Conservation (phyloP, 2,797 vertebrate genomes). For the Onychomys arenicola region DNA sequence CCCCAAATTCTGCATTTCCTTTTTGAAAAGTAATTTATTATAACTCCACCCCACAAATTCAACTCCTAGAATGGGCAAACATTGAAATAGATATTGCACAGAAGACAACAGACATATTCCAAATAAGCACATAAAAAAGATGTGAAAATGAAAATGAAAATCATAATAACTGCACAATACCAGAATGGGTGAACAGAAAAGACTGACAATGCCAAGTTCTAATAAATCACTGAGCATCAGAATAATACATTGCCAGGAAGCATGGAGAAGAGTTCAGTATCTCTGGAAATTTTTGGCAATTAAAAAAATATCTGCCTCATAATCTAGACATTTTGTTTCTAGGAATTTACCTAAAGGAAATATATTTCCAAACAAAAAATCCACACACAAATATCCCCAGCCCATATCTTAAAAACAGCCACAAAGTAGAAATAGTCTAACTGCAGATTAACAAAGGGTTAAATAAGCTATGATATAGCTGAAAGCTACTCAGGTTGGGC, state of each 20-base stretch:
- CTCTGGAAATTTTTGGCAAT: not conserved
- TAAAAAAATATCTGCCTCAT: not conserved
- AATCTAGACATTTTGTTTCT: not conserved
- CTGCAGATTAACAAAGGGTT: not conserved
- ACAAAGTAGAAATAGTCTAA: slow-evolving; percentile 11
- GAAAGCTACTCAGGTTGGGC: not conserved
- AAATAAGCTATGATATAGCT: not conserved
- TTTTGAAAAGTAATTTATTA: slow-evolving; percentile 4
- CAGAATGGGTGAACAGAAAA: not conserved
- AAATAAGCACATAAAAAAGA: slow-evolving; percentile 12
- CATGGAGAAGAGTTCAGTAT: not conserved
- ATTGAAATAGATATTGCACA: not conserved
- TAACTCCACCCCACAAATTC: not conserved
- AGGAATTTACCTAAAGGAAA: not conserved
- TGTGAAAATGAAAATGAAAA: slow-evolving; percentile 22
- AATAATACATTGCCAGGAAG: not conserved
- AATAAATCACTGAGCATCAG: not conserved
- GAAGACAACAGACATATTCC: not conserved
- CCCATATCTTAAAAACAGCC: not conserved
- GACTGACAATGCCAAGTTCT: not conserved
- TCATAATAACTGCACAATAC: not conserved
- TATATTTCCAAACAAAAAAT: slow-evolving; percentile 8
- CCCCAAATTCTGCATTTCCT: not conserved
- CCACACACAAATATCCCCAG: not conserved
- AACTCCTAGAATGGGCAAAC: not conserved